phyloP scores from a whole-genome alignment of 2,113 vertebrate genomes.

The Lasiurus cinereus region DNA sequence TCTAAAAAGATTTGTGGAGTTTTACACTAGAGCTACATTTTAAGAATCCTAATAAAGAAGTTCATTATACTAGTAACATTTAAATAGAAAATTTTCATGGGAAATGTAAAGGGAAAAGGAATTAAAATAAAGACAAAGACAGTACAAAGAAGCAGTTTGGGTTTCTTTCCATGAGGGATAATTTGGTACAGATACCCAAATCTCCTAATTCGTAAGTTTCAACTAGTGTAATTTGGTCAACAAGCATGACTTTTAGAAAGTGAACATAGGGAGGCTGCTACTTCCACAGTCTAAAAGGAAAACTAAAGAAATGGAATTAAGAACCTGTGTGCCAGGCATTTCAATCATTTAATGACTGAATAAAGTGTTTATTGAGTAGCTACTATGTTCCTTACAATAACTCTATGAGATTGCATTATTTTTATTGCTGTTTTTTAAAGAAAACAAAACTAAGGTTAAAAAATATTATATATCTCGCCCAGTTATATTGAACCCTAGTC shows the following conservation, averaged over 20 bases:
- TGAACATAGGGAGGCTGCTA: neutral
- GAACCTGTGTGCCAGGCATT: neutral
- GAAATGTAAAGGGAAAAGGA: constrained; percentile 6
- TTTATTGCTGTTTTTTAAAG: neutral
- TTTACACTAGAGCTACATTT: constrained; percentile 52
- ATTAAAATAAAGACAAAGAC: neutral
- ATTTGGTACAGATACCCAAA: neutral
- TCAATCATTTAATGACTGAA: neutral
- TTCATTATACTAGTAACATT: constrained; percentile 26
- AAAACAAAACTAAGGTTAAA: neutral
- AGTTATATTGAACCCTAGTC: neutral
- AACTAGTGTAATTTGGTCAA: neutral
- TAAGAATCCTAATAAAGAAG: constrained; percentile 34
- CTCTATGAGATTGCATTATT: neutral
- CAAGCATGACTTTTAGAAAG: neutral
- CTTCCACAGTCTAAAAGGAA: neutral
- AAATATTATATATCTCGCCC: neutral
- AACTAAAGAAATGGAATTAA: neutral
- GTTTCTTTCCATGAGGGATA: constrained; percentile 17
- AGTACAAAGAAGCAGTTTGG: neutral
- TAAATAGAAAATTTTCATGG: constrained; percentile 32
- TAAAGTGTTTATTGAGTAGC: neutral
- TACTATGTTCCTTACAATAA: neutral
- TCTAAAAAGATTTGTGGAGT: constrained; percentile 54
- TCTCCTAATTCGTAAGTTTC: neutral